Evolutionary conservation across 2,888 invertebrate genomes (phyloP).

Genomic region (Ellobium chinense): DNA sequence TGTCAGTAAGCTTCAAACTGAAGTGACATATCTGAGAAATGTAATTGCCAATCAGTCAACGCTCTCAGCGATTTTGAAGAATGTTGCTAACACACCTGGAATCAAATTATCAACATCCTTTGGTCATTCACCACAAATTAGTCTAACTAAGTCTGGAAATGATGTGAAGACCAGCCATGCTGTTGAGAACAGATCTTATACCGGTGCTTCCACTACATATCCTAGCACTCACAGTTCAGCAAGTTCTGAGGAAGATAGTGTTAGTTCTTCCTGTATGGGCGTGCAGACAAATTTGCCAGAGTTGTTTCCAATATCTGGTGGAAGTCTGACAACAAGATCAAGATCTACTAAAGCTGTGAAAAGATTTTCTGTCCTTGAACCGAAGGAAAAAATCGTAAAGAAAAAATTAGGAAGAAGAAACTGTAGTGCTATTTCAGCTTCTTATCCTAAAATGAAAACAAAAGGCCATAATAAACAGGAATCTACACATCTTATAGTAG

Average conservation of each 20-base stretch:
- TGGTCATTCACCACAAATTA: no score
- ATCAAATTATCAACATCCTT: slow-evolving; percentile 55
- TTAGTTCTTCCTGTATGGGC: not conserved
- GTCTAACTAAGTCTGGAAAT: not conserved
- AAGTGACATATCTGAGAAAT: slow-evolving; percentile 59
- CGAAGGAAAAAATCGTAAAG: not conserved
- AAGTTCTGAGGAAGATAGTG: not conserved
- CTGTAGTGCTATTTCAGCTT: no score
- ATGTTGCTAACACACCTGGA: slow-evolving; percentile 56
- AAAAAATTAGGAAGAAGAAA: no score
- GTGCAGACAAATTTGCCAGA: no score
- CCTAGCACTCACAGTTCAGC: not conserved
- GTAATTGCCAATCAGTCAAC: slow-evolving; percentile 62
- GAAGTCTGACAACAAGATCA: no score
- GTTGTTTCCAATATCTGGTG: no score
- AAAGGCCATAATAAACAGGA: not conserved
- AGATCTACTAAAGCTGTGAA: not conserved
- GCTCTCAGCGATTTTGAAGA: slow-evolving; percentile 54
- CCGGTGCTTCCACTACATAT: not conserved
- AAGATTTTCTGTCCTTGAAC: no score
- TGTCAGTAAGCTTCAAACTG: slow-evolving; percentile 42
- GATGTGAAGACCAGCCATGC: not conserved
- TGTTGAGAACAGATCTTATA: not conserved
- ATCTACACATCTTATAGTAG: no score
- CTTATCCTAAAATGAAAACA: no score